These are phyloP conservation scores for Trichonephila inaurata DNA, from an alignment of 1,140 invertebrate genomes.

Conservation along the genomic window DNA sequence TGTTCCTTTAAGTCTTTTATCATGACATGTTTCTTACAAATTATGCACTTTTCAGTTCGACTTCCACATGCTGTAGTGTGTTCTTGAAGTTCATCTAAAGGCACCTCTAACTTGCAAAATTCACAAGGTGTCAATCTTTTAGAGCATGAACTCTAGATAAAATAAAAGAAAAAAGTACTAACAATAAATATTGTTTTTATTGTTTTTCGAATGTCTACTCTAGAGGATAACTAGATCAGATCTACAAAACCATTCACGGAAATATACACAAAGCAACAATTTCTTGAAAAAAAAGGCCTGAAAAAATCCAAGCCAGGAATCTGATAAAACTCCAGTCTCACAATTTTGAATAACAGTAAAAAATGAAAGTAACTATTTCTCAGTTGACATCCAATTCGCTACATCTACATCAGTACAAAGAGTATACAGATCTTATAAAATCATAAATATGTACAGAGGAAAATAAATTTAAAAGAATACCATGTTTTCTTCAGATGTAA, in stretches of 20 bases:
- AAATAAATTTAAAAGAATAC: too few relatives aligned
- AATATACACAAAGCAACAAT: too few relatives aligned
- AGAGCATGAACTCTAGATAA: neutral
- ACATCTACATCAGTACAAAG: too few relatives aligned
- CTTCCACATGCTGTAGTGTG: neutral
- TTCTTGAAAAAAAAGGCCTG: too few relatives aligned
- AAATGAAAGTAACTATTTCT: too few relatives aligned
- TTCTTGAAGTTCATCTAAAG: neutral
- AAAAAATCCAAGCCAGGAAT: too few relatives aligned
- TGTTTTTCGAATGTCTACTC: neutral
- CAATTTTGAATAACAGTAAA: too few relatives aligned
- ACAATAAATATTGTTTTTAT: neutral
- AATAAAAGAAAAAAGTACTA: neutral
- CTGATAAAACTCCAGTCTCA: too few relatives aligned
- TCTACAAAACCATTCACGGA: neutral
- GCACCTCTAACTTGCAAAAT: conserved; percentile 12
- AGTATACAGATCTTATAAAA: too few relatives aligned
- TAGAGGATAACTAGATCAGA: neutral
- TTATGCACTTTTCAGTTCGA: conserved; percentile 32
- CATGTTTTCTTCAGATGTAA: too few relatives aligned
- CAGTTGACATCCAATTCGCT: too few relatives aligned
- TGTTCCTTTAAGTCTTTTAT: conserved; percentile 19
- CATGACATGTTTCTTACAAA: neutral
- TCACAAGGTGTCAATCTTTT: conserved; percentile 15
- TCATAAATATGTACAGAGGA: too few relatives aligned